Percentiles rank a stretch among this genome's conserved stretches.
phyloP scores from a whole-genome alignment of 2,888 invertebrate genomes.

The Drosophila pegasa region DNA sequence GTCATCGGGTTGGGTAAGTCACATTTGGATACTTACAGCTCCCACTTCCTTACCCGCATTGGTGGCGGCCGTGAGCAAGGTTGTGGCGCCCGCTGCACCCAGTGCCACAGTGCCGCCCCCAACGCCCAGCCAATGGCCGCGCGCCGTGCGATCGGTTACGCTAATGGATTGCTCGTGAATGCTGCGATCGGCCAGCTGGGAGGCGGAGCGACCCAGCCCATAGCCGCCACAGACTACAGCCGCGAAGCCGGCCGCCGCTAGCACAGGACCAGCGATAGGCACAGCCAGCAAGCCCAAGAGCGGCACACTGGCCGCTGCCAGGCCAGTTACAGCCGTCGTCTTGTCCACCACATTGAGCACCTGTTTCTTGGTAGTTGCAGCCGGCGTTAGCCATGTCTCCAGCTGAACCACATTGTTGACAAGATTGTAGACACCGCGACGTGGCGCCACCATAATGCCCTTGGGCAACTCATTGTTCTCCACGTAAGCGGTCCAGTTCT shows the following conservation, averaged over 20 bases:
- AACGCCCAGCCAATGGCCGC: constrained; percentile 77
- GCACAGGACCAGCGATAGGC: constrained; percentile 71
- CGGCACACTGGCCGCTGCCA: constrained; percentile 65
- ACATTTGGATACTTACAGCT: constrained; percentile 60
- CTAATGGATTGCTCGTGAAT: constrained; percentile 81
- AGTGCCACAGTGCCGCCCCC: constrained; percentile 69
- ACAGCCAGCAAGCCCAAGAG: constrained; percentile 52
- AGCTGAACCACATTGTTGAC: constrained; percentile 57
- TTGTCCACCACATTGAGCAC: constrained; percentile 58
- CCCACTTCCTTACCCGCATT: constrained; percentile 73
- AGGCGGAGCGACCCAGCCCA: constrained; percentile 69
- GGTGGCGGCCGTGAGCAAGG: constrained; percentile 64
- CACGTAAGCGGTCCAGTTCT: constrained; percentile 85
- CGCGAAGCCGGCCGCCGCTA: constrained; percentile 60
- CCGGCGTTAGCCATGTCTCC: constrained; percentile 74
- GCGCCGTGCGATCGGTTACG: constrained; percentile 72
- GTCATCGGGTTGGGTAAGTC: background rate
- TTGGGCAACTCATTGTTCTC: constrained; percentile 84
- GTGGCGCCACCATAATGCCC: constrained; percentile 85
- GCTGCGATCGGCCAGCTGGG: constrained; percentile 69
- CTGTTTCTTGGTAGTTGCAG: constrained; percentile 27
- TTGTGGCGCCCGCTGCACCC: constrained; percentile 78
- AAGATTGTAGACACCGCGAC: constrained; percentile 82
- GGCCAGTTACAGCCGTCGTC: constrained; percentile 62
- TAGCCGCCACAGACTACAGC: constrained; percentile 70